Conservation (phyloP, 1,140 invertebrate genomes). For the Saccostrea glomerata region DNA sequence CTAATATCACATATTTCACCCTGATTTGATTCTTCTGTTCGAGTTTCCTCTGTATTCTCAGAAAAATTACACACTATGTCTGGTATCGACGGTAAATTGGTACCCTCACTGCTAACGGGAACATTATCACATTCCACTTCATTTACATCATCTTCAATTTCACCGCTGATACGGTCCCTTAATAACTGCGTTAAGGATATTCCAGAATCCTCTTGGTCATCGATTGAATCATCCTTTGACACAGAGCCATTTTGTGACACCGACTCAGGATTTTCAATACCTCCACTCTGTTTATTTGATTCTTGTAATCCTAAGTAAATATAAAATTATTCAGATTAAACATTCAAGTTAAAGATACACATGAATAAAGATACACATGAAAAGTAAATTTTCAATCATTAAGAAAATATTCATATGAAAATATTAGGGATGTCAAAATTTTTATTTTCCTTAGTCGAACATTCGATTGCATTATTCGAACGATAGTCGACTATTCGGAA, state of each 20-base stretch:
- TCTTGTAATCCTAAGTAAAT: background rate
- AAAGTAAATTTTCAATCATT: too few species aligned
- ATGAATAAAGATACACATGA: too few species aligned
- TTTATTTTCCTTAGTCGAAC: too few species aligned
- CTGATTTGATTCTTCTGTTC: conserved; percentile 43
- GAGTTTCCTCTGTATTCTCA: conserved; percentile 42
- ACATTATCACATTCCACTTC: conserved; percentile 50
- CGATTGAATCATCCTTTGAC: conserved; percentile 7
- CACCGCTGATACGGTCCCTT: conserved; percentile 44
- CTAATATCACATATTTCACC: conserved; percentile 49
- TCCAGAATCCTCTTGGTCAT: conserved; percentile 60
- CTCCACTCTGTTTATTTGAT: background rate
- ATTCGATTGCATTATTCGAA: too few species aligned
- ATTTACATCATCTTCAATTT: conserved; percentile 48
- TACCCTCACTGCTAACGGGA: conserved; percentile 19
- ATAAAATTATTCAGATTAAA: background rate
- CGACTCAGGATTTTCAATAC: conserved; percentile 13
- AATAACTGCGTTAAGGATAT: conserved; percentile 47
- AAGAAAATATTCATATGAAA: too few species aligned
- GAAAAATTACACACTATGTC: conserved; percentile 57
- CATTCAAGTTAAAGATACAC: too few species aligned
- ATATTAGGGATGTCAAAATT: too few species aligned
- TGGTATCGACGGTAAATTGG: conserved; percentile 47
- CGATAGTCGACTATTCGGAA: too few species aligned
- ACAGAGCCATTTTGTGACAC: background rate